These are phyloP conservation scores for Ahaetulla prasina DNA, from an alignment of 2,113 vertebrate species.

Conservation along the genomic window DNA sequence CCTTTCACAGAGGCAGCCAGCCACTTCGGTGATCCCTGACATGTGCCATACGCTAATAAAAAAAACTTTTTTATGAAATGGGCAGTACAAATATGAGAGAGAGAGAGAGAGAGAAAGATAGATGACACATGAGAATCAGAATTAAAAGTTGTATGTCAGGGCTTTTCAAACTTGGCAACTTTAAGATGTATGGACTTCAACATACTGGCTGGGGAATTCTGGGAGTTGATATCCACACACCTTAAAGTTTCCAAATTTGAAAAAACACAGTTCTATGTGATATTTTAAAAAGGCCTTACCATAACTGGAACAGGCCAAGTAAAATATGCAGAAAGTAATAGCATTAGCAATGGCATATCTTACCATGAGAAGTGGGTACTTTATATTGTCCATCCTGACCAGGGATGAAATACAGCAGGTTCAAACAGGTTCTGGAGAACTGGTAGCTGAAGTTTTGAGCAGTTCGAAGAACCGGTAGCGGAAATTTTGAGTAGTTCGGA, in stretches of 20 bases:
- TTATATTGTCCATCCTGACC: neutral
- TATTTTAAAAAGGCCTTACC: neutral
- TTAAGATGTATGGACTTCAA: neutral
- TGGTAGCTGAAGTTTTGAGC: no score
- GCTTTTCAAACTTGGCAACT: neutral
- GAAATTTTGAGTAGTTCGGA: no score
- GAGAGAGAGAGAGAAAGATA: no score
- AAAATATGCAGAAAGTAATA: neutral
- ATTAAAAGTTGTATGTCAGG: neutral
- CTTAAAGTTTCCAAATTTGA: neutral
- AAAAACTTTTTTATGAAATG: neutral
- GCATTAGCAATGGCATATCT: neutral
- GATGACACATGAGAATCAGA: neutral
- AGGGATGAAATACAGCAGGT: no score
- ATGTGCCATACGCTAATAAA: no score
- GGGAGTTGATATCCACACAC: neutral
- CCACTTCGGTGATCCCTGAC: no score
- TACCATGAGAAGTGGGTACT: neutral
- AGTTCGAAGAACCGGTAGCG: no score
- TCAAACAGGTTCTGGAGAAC: no score
- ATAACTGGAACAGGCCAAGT: neutral
- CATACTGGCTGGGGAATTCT: neutral
- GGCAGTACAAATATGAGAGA: neutral
- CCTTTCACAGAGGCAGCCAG: no score
- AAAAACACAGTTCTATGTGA: neutral